Percentiles rank a stretch among this genome's conserved stretches.
Evolutionary conservation across 2,797 vertebrate genomes (phyloP).

Genomic region (Crenuchus spilurus): DNA sequence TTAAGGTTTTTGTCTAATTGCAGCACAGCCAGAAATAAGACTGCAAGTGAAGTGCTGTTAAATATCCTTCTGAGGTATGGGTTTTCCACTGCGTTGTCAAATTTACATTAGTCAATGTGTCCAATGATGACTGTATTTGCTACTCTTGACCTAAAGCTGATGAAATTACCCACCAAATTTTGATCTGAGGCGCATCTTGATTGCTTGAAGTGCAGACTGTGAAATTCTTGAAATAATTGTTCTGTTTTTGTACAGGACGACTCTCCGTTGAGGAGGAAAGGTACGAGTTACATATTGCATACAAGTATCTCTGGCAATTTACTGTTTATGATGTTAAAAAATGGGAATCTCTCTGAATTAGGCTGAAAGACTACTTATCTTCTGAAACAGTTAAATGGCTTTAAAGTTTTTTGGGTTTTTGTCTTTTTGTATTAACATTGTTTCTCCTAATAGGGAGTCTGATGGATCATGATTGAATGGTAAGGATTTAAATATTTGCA

Average conservation of each 20-base stretch:
- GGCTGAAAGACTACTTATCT: slow-evolving; percentile 76
- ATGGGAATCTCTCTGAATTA: slow-evolving; percentile 98
- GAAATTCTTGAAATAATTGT: background rate
- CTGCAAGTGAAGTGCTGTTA: background rate
- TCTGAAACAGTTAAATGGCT: slow-evolving; percentile 81
- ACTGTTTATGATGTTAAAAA: slow-evolving; percentile 89
- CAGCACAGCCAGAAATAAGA: background rate
- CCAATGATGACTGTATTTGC: slow-evolving; percentile 94
- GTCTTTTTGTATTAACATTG: background rate
- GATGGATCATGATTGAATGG: background rate
- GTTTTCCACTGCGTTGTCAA: background rate
- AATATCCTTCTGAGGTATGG: slow-evolving; percentile 2
- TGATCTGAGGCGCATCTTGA: slow-evolving; percentile 81
- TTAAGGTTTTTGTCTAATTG: background rate
- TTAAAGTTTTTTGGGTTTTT: fast-evolving
- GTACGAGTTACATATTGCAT: no score
- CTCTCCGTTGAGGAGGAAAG: no score
- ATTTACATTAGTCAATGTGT: slow-evolving; percentile 64
- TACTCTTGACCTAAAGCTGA: slow-evolving; percentile 94
- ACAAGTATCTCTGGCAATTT: fast-evolving
- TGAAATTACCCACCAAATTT: slow-evolving; percentile 82
- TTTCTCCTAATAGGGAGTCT: background rate
- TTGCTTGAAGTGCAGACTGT: fast-evolving
- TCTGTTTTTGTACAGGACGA: no score
- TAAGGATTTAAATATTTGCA: background rate